Base-by-base conservation (phyloP, 2,888 invertebrate genomes). In the Baccha elongata region DNA sequence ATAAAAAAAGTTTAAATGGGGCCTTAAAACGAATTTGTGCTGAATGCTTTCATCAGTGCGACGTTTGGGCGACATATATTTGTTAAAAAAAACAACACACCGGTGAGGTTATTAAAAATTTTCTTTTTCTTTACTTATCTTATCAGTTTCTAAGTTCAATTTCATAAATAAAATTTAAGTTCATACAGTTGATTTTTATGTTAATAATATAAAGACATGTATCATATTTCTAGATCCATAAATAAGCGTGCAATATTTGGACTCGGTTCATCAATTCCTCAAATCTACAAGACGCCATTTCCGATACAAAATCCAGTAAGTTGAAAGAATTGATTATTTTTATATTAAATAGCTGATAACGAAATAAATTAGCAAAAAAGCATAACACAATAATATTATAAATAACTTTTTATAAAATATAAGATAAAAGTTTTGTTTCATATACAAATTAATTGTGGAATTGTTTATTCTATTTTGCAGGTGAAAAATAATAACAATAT, bases 191-290 rank as follows among this genome's bases (percentile, higher is more conserved):
- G 26, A 19, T 11, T 40, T 2, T 35, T 58, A 48, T 46, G 19
- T 55, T 17, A 8, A 7, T 13, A 13, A 17, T 42, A 10, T 1
- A 29, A 60, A 50, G 64, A 52, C 55, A 84, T 84, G 84, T 79
- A 79, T 74, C 23, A 73, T 46, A 71, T 84, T 74, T 84, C 79
- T 65, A 84, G 74, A 58, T 69, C 73, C 2, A 42, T 84, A 13
- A 52, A 50, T 10, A 79, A 69, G 53, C 72, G 84, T 8, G 62
- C 64, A 44, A 73, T 79, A 8, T 79, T 84, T 15, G 73, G 74
- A 13, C 17, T 69, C 0, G 19, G 67, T 21, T 58, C 64, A 44
- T 67, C 72, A 6, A 48, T 64, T 11, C 26, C 64, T 3, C 60
- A 58, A 64, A 50, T 68, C 7, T 64, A 23, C 53, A 58, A 48